Evolutionary conservation across 2,797 vertebrate species (phyloP).

Genomic region (Caiman crocodilus): DNA sequence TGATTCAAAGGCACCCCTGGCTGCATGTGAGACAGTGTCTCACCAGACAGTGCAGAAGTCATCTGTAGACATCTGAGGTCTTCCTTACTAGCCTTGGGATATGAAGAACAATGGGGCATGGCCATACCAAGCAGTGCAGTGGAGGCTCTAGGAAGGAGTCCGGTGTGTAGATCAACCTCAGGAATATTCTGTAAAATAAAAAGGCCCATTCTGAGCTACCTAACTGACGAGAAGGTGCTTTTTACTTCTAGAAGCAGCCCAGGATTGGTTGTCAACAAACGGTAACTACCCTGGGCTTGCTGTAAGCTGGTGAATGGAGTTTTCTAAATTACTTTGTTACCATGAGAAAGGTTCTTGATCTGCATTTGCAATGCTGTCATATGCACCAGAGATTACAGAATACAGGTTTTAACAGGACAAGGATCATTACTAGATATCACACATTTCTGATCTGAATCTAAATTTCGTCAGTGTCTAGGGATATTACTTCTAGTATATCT

Average conservation of each 20-base stretch:
- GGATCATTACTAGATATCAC: not conserved
- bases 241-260: not conserved
- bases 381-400: not conserved
- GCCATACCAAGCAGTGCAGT: not conserved
- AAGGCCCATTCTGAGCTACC: not conserved
- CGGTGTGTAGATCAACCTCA: not conserved
- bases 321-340: not conserved
- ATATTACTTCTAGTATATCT: not conserved
- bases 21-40: not conserved
- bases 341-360: not conserved
- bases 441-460: conserved; percentile 42
- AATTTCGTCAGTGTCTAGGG: conserved; percentile 28
- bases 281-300: too few species aligned
- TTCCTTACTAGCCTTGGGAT: not conserved
- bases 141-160: not conserved
- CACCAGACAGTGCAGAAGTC: not conserved
- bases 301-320: too few species aligned
- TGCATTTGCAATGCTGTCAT: not conserved
- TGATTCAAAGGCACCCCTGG: not conserved
- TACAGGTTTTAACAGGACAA: not conserved
- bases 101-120: not conserved
- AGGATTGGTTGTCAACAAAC: not conserved
- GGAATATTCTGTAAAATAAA: not conserved
- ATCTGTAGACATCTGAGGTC: not conserved
- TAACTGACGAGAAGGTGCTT: not conserved